A percentile compares a stretch with the other conserved stretches of the same genome.
Evolutionary conservation across 2,113 vertebrate species (phyloP).

Genomic region (Pseudorhombus dupliciocellatus): DNA sequence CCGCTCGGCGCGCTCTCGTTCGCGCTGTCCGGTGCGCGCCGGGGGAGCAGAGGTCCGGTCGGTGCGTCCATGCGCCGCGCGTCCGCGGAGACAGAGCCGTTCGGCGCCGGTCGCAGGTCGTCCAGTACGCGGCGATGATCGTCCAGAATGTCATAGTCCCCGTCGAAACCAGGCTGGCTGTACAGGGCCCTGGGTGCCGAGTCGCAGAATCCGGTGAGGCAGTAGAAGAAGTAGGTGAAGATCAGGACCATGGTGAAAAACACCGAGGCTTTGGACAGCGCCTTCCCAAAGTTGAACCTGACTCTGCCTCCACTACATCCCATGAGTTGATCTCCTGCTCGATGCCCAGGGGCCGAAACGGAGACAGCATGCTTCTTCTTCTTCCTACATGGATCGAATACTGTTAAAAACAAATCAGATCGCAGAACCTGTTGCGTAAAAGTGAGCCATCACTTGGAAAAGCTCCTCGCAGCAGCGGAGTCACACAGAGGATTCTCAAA

Average conservation of each 20-base stretch:
- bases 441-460: conserved; percentile 23
- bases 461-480: conserved; percentile 17
- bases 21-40: conserved; percentile 11
- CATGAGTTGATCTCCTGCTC: conserved; percentile 81
- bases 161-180: conserved; percentile 22
- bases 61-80: conserved; percentile 41
- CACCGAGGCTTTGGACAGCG: conserved; percentile 80
- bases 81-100: conserved; percentile 37
- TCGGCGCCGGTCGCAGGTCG: conserved; percentile 55
- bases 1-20: conserved; percentile 25
- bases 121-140: conserved; percentile 42
- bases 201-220: conserved; percentile 79
- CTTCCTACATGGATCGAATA: conserved; percentile 47
- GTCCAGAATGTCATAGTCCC: conserved; percentile 57
- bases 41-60: neutral
- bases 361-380: conserved; percentile 76
- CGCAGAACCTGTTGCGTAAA: conserved; percentile 68
- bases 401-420: neutral
- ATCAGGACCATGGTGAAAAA: conserved; percentile 84
- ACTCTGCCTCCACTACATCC: conserved; percentile 84
- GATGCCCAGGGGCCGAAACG: conserved; percentile 58
- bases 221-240: conserved; percentile 84
- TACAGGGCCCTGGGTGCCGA: conserved; percentile 66
- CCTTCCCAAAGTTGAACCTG: conserved; percentile 76
- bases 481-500: conserved; percentile 2